Evolutionary conservation across 2,888 invertebrate species (phyloP), one percentile per base, ranked within the genome.

Genomic region (Harpalus rubripes): DNA sequence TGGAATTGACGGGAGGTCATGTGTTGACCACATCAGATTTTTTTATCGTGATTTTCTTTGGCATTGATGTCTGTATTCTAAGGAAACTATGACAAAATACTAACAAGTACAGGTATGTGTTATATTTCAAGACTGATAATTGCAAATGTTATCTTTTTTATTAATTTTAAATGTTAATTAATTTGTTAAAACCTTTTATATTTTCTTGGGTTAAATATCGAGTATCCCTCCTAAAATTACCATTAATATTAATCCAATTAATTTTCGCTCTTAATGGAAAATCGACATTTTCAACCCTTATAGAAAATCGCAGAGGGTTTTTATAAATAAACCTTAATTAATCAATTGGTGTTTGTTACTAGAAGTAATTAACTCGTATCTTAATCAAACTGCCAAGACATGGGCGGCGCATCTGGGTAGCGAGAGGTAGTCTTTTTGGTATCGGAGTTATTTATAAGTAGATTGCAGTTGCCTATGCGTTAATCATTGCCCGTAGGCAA

Each of bases 241-340:
- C 82, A 82, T 83, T 83, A 83, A 83, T 74, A 74, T 74, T 83
- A 83, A 83, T 74, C 83, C 83, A 83, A 83, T 83, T 83, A 83
- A 82, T 83, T 59, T 83, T 76, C 22, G 1, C 63, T 8, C n/a
- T 10, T 56, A 78, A 78, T 58, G 58, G 6, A 58, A 58, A 78
- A 58, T 78, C 58, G 56, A 78, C 74, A 44, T 41, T 15, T 41
- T 8, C 61, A 26, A 26, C 59, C 32, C 39, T 15, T 56, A 68
- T 56, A 39, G 78, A 78, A 58, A 22, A 56, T 58, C 56, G 26
- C 41, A 41, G 22, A 39, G 15, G 16, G 61, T 87, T 87, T 86
- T 86, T 85, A 87, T 87, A 88, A 88, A 88, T 88, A 88, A 87
- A 87, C 87, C 86, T 68, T 87, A 82, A 88, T 88, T 88, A 88